Conservation (phyloP, 1,140 invertebrate genomes). For the Diploscapter pachys region DNA sequence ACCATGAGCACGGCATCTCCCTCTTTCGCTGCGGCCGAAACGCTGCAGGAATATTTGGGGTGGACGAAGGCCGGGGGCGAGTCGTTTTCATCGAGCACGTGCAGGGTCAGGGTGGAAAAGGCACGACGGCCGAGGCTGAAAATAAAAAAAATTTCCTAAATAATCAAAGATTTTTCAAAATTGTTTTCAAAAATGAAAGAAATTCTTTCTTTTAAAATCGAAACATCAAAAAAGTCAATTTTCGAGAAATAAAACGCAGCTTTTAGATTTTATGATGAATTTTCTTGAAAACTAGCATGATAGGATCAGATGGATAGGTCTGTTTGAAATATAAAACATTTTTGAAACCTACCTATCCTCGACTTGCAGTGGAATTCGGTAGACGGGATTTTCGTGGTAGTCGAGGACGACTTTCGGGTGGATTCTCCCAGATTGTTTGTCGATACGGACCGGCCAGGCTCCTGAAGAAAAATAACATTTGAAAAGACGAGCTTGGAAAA, state of each 20-base stretch:
- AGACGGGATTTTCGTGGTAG: conserved; percentile 17
- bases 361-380: conserved; percentile 26
- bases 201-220: conserved; percentile 14
- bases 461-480: background rate
- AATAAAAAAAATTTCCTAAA: conserved; percentile 24
- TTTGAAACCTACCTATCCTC: conserved; percentile 6
- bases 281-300: no score
- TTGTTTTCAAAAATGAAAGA: conserved; percentile 41
- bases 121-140: conserved; percentile 26
- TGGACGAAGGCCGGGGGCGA: conserved; percentile 71
- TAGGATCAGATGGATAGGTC: no score
- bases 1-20: conserved; percentile 43
- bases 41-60: conserved; percentile 40
- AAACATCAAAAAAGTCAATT: no score
- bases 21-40: conserved; percentile 32
- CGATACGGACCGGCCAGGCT: conserved; percentile 45
- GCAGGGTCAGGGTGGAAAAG: conserved; percentile 43
- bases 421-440: conserved; percentile 38
- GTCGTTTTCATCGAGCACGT: conserved; percentile 83
- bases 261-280: no score
- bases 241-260: no score
- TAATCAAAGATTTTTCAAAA: conserved; percentile 39
- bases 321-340: no score
- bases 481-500: background rate
- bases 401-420: conserved; percentile 20